Evolutionary conservation across 2,113 vertebrate species (phyloP).

Genomic region (Lathamus discolor): DNA sequence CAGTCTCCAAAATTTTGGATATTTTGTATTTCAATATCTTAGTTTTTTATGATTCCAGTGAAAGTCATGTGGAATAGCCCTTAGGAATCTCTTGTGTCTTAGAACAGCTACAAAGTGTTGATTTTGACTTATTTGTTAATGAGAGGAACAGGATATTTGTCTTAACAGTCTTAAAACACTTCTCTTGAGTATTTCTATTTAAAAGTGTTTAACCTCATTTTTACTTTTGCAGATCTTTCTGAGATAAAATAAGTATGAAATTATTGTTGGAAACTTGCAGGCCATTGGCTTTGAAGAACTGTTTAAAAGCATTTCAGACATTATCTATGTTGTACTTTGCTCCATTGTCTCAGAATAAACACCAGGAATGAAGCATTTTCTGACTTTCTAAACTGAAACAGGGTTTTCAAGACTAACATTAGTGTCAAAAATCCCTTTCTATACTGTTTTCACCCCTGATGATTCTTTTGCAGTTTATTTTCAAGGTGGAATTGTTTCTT

Average conservation of each 20-base stretch:
- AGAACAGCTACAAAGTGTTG: neutral
- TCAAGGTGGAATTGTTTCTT: neutral
- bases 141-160: neutral
- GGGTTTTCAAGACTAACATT: neutral
- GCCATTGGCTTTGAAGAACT: neutral
- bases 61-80: neutral
- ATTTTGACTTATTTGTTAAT: neutral
- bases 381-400: neutral
- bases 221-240: neutral
- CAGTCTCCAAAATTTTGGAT: neutral
- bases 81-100: neutral
- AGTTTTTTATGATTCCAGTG: neutral
- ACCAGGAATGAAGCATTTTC: neutral
- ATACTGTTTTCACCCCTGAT: accelerated
- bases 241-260: neutral
- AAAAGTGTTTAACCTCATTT: neutral
- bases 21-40: neutral
- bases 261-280: neutral
- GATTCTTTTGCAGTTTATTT: neutral
- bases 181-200: neutral
- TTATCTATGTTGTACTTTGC: neutral
- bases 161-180: neutral
- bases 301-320: neutral
- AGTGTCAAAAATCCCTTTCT: neutral
- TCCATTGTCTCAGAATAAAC: neutral